Base-by-base conservation (phyloP, 1,140 invertebrate species). In the Bursaphelenchus mucronatus region DNA sequence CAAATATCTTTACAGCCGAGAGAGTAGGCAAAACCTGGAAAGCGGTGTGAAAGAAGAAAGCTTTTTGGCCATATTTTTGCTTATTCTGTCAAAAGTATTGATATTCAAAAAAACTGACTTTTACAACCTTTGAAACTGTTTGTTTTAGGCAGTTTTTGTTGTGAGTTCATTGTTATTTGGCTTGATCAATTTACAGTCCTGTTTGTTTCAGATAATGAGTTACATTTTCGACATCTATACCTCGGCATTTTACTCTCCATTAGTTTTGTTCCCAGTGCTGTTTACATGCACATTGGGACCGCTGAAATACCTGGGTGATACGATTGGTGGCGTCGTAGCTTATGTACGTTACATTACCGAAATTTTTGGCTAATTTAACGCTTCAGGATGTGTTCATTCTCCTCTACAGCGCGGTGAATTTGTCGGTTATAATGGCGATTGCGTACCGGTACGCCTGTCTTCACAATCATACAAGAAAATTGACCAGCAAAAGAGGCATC, bases 201-300 rank as follows among this genome's bases (percentile, higher is more conserved):
- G 13, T 30, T 30, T 30, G 5, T 30, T 30, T 30, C 15, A 55
- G 53, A 44, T 55, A n/a, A 15, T 21, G 13, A 21, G n/a, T 6
- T 55, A 55, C 19, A 1, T 45, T 4, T 55, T 55, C 6, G 53
- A 55, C 53, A 55, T 55, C 53, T 55, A 30, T 21, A 55, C 53
- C 13, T 15, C n/a, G 1, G 13, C 30, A 6, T 4, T 55, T 45
- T 55, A 55, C 30, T n/a, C 53, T n/a, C 53, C 53, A 4, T 6
- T 55, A 2, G n/a, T 21, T 6, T 6, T 55, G 6, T 55, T 55
- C 30, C 53, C 53, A 19, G 30, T 55, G 13, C 19, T 55, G n/a
- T 55, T 15, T 45, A 21, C 53, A n/a, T 55, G 53, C 53, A 19
- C 53, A 47, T 30, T 55, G 7, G 53, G 53, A n/a, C 19, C 53